These are phyloP conservation scores for Ricordea florida DNA, from an alignment of 92 coral and sea anemone species.

Conservation along the genomic window DNA sequence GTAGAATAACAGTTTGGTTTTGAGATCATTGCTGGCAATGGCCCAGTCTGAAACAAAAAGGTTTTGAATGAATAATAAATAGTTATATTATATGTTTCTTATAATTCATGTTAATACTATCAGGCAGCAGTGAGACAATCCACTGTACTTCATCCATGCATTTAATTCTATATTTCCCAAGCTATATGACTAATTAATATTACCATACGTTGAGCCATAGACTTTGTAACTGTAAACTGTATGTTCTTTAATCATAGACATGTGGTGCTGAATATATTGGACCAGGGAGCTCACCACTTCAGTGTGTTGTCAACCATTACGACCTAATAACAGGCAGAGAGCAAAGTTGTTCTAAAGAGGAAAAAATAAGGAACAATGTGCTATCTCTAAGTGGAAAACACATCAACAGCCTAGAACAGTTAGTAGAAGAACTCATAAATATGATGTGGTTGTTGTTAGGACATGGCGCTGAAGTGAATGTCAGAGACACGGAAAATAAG, in stretches of 20 bases:
- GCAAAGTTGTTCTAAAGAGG: background rate
- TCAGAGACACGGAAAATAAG: conserved; percentile 73
- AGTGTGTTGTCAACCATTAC: conserved; percentile 74
- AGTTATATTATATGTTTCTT: too few species aligned
- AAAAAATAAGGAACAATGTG: conserved; percentile 26
- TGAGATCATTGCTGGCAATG: too few species aligned
- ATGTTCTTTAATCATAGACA: conserved; percentile 33
- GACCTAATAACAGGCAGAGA: conserved; percentile 65
- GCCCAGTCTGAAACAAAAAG: too few species aligned
- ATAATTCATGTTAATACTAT: too few species aligned
- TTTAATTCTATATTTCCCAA: too few species aligned
- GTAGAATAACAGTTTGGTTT: too few species aligned
- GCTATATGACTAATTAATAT: background rate
- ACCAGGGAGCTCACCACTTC: conserved; percentile 83
- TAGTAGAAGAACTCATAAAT: conserved; percentile 74
- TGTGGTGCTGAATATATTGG: conserved; percentile 84
- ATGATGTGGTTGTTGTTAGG: conserved; percentile 77
- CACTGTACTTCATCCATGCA: too few species aligned
- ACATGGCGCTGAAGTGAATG: conserved; percentile 81
- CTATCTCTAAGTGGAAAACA: conserved; percentile 36
- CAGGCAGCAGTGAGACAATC: too few species aligned
- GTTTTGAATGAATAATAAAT: too few species aligned
- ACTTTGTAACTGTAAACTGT: background rate
- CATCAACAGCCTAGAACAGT: conserved; percentile 32
- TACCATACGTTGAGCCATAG: background rate